A percentile compares a stretch with the other conserved stretches of the same genome.
phyloP scores from a whole-genome alignment of 2,888 invertebrate genomes.

The Clivina fossor region DNA sequence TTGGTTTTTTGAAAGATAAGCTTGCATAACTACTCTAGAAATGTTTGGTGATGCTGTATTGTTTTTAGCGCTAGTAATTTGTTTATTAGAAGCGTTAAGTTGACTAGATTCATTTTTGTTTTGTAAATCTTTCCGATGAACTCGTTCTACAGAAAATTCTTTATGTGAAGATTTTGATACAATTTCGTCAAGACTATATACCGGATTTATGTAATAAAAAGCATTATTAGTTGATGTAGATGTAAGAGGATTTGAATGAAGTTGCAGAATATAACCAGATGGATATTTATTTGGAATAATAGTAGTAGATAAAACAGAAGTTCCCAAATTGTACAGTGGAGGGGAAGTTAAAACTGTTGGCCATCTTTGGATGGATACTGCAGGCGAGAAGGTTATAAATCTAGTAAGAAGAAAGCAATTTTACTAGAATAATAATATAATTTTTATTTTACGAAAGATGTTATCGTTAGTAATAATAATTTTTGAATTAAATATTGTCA shows the following conservation, averaged over 20 bases:
- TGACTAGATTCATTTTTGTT: not conserved
- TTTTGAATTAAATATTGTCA: too few species aligned
- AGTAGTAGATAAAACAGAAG: slow-evolving; percentile 8
- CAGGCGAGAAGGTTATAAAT: slow-evolving; percentile 40
- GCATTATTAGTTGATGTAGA: slow-evolving; percentile 5
- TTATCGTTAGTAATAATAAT: too few species aligned
- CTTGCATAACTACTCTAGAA: slow-evolving; percentile 9
- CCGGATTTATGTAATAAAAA: slow-evolving; percentile 13
- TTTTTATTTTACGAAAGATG: too few species aligned
- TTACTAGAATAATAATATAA: too few species aligned
- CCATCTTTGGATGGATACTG: slow-evolving; percentile 41
- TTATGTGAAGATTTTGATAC: slow-evolving; percentile 19
- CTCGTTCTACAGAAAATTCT: slow-evolving; percentile 16
- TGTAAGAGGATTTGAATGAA: slow-evolving; percentile 25
- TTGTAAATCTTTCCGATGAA: slow-evolving; percentile 2
- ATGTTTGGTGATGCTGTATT: slow-evolving; percentile 18
- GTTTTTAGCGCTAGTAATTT: slow-evolving; percentile 3
- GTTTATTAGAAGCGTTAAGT: slow-evolving; percentile 15
- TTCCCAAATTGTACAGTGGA: slow-evolving; percentile 17
- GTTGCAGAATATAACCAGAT: slow-evolving; percentile 23
- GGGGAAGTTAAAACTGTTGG: slow-evolving; percentile 37
- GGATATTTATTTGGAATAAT: slow-evolving; percentile 32
- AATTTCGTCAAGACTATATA: slow-evolving; percentile 13
- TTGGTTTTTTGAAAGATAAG: slow-evolving; percentile 15
- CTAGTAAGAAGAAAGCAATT: too few species aligned